Percentiles rank a stretch among this genome's conserved stretches.
Evolutionary conservation across 2,888 invertebrate species (phyloP).

Genomic region (Lutraria lutraria): DNA sequence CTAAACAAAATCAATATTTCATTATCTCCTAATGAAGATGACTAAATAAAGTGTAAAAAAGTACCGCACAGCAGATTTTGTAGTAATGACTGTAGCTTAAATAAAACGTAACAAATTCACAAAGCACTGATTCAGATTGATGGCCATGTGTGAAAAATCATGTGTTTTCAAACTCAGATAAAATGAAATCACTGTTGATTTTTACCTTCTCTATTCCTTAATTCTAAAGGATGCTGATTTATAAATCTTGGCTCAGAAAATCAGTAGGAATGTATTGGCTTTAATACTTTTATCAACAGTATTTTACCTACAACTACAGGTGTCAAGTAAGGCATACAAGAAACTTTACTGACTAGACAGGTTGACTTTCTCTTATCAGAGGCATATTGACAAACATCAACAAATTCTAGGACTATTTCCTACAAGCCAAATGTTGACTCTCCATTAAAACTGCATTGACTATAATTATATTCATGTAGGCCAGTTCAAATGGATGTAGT

Average conservation of each 20-base stretch:
- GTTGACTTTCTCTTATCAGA: too few species aligned
- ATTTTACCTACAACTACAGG: too few species aligned
- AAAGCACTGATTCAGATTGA: neutral
- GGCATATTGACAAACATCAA: too few species aligned
- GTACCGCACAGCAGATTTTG: neutral
- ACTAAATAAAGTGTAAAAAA: slow-evolving; percentile 2
- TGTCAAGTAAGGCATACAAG: too few species aligned
- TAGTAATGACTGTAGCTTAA: neutral
- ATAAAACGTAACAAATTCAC: neutral
- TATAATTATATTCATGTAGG: too few species aligned
- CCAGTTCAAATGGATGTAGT: too few species aligned
- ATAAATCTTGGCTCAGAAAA: neutral
- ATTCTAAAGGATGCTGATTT: neutral
- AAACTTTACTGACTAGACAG: too few species aligned
- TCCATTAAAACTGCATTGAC: too few species aligned
- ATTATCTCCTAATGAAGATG: slow-evolving; percentile 9
- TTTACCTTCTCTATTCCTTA: neutral
- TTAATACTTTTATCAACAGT: too few species aligned
- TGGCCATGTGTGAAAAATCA: neutral
- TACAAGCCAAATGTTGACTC: too few species aligned
- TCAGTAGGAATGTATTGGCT: too few species aligned
- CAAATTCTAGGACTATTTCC: too few species aligned
- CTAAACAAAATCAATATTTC: neutral
- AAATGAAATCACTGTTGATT: neutral
- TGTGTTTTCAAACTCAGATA: slow-evolving; percentile 2